Conservation (phyloP, 1,140 invertebrate genomes). For the Dysdera silvatica region DNA sequence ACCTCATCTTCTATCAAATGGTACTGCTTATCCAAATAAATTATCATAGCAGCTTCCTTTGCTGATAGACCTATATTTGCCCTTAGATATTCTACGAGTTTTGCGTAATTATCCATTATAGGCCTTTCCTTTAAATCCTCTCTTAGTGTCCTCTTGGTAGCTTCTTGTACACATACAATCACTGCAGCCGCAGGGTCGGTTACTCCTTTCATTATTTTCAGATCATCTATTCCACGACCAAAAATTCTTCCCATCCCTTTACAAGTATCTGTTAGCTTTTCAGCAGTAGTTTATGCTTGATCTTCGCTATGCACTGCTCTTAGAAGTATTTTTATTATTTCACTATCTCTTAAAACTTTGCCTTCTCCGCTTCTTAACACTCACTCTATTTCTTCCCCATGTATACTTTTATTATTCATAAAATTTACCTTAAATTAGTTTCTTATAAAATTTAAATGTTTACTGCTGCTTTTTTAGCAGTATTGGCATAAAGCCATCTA, state of each 20-base stretch:
- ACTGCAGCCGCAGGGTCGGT: neutral
- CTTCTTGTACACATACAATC: conserved; percentile 3
- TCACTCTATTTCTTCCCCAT: conserved; percentile 8
- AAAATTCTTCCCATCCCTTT: conserved; percentile 7
- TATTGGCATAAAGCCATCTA: no score
- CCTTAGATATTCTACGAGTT: no score
- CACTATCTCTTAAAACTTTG: conserved; percentile 1
- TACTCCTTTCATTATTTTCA: conserved; percentile 15
- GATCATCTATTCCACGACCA: conserved; percentile 1
- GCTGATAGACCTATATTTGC: no score
- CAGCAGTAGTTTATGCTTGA: conserved; percentile 5
- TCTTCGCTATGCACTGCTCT: neutral
- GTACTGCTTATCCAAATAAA: no score
- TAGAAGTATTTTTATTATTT: conserved; percentile 6
- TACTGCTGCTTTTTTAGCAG: neutral
- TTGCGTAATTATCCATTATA: neutral
- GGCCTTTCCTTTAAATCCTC: conserved; percentile 5
- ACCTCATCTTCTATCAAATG: no score
- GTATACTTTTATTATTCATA: conserved; percentile 9
- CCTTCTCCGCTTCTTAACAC: neutral
- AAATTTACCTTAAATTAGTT: neutral
- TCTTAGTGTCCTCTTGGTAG: neutral
- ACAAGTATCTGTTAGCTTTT: conserved; percentile 6
- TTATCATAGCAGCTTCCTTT: no score
- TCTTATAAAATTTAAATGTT: neutral